Conservation (phyloP, 2,113 vertebrate species). For the Gymnogyps californianus region DNA sequence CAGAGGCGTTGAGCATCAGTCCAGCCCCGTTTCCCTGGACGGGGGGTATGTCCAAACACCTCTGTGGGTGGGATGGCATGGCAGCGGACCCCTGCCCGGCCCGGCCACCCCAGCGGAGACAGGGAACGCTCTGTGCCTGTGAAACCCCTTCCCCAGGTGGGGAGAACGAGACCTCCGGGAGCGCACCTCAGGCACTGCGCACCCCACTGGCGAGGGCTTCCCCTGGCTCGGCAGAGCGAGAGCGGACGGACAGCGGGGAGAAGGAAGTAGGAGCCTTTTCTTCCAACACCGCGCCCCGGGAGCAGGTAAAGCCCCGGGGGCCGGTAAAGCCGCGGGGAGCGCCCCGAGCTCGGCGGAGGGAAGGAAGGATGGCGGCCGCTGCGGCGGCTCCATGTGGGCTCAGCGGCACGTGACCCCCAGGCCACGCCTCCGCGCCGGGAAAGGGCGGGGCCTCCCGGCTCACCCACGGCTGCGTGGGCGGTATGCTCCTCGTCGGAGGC, state of each 20-base stretch:
- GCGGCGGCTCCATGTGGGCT: background rate
- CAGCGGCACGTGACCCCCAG: background rate
- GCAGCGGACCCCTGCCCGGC: background rate
- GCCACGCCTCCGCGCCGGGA: background rate
- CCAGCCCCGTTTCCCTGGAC: background rate
- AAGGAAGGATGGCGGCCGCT: background rate
- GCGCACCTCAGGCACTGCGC: background rate
- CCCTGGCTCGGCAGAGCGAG: rapidly evolving
- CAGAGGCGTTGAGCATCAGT: background rate
- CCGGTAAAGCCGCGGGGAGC: background rate
- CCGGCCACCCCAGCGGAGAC: background rate
- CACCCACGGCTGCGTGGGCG: background rate
- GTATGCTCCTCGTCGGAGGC: rapidly evolving
- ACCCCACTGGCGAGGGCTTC: no score
- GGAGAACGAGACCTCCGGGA: background rate
- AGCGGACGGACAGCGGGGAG: background rate
- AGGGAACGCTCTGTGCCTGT: background rate
- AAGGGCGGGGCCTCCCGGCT: background rate
- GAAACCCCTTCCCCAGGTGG: background rate
- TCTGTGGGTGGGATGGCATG: background rate
- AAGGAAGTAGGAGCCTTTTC: background rate
- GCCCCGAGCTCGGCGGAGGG: background rate
- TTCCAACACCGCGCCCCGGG: rapidly evolving
- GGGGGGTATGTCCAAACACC: background rate
- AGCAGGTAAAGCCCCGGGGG: background rate